Percentiles rank a stretch among this genome's conserved stretches.
Evolutionary conservation across 2,797 vertebrate genomes (phyloP).

Genomic region (Clarias pachynema): DNA sequence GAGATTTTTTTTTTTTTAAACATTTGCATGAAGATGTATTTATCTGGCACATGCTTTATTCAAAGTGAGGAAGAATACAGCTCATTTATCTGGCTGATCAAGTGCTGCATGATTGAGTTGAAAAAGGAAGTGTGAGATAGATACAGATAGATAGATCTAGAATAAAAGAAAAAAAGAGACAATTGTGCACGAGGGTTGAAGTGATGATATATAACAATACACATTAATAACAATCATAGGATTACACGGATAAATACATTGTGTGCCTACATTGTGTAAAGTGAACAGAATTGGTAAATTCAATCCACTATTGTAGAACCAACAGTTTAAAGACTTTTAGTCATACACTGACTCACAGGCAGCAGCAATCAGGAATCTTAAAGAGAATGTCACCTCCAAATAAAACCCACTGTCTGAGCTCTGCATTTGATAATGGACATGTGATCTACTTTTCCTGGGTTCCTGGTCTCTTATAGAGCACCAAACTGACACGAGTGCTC

Average conservation of each 20-base stretch:
- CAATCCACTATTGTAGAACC: not conserved
- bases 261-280: not conserved
- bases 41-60: slow-evolving; percentile 5
- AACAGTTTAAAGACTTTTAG: not conserved
- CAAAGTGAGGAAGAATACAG: not conserved
- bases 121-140: not conserved
- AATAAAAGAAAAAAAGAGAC: not conserved
- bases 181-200: not conserved
- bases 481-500: not conserved
- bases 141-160: not conserved
- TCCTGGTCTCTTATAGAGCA: not conserved
- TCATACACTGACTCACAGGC: not conserved
- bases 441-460: not conserved
- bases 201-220: not conserved
- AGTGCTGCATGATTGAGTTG: not conserved
- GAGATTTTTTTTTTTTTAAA: not conserved
- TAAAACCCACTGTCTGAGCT: not conserved
- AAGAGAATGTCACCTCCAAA: not conserved
- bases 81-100: not conserved
- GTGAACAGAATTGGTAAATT: not conserved
- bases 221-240: not conserved
- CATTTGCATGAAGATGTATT: not conserved
- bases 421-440: not conserved
- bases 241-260: not conserved
- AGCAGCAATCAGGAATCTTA: not conserved